phyloP scores from a whole-genome alignment of 2,113 vertebrate genomes.

The Pomatostomus ruficeps region DNA sequence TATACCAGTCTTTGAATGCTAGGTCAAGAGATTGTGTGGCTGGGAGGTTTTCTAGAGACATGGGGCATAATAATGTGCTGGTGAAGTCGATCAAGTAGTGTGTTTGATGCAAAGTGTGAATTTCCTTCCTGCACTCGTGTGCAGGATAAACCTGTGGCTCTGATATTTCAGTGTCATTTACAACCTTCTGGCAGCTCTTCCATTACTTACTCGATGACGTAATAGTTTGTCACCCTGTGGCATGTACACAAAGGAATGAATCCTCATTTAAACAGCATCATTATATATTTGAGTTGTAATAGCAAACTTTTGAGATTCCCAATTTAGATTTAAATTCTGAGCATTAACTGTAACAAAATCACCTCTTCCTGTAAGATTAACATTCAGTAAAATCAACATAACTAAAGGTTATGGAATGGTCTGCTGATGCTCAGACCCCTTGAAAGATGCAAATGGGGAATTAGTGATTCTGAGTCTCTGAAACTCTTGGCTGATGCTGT shows the following conservation, averaged over 20 bases:
- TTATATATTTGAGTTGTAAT: neutral
- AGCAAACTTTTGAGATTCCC: neutral
- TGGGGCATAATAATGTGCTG: neutral
- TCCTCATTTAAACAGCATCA: neutral
- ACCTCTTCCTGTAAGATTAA: neutral
- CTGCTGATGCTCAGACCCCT: neutral
- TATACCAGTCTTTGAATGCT: neutral
- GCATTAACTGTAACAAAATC: neutral
- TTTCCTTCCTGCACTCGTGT: neutral
- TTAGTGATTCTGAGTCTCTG: neutral
- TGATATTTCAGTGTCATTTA: neutral
- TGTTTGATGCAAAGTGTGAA: neutral
- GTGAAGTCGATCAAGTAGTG: neutral
- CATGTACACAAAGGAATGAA: neutral
- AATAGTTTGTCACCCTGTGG: neutral
- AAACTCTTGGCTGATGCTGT: neutral
- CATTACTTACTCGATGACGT: neutral
- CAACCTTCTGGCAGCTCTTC: neutral
- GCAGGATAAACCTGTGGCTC: neutral
- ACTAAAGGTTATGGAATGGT: neutral
- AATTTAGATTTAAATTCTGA: neutral
- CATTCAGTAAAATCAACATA: neutral
- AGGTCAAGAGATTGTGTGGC: neutral
- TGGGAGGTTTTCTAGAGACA: neutral
- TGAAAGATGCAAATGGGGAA: neutral